Evolutionary conservation across 2,888 invertebrate species (phyloP), one percentile per base, ranked within the genome.

Genomic region (Microctonus aethiopoides): DNA sequence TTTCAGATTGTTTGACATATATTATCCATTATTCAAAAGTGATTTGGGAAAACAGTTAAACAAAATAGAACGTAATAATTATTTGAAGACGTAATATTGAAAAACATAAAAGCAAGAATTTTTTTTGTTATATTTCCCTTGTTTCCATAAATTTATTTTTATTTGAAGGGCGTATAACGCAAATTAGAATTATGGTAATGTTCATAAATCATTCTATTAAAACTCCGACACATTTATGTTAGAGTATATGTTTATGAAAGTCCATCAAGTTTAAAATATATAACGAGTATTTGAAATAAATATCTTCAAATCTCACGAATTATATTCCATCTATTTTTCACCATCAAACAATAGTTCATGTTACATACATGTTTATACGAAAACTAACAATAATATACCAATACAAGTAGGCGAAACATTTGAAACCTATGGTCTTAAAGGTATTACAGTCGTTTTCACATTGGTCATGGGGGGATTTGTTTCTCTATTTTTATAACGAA

Each of bases 401-500:
- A 67, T 29, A 46, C 29, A 34, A 68, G 65, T 66, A 63, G 65
- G n/a, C n/a, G n/a, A n/a, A n/a, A n/a, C n/a, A n/a, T n/a, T n/a
- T n/a, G n/a, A n/a, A n/a, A 26, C 51, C 68, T 66, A 72, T 70
- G 69, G 72, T 41, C 68, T 64, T 59, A 62, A 66, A 39, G 32
- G 72, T 74, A 74, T 80, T 80, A 80, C 81, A 77, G 80, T 77
- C 72, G 80, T 73, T 80, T 79, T 78, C 81, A 73, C 75, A 62
- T 51, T 46, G 16, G 57, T 73, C 74, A 74, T 74, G 41, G 71
- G 72, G n/a, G 74, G 75, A 79, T 80, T 77, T 75, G 76, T 78
- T 80, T 77, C 75, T 81, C 81, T 81, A 81, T 81, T 81, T 81
- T 77, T 73, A 79, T 81, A 78, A 74, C 74, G 52, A 13, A 54